Percentiles rank a stretch among this genome's conserved stretches.
phyloP scores from a whole-genome alignment of 2,113 vertebrate genomes.

The Dasyprocta punctata region DNA sequence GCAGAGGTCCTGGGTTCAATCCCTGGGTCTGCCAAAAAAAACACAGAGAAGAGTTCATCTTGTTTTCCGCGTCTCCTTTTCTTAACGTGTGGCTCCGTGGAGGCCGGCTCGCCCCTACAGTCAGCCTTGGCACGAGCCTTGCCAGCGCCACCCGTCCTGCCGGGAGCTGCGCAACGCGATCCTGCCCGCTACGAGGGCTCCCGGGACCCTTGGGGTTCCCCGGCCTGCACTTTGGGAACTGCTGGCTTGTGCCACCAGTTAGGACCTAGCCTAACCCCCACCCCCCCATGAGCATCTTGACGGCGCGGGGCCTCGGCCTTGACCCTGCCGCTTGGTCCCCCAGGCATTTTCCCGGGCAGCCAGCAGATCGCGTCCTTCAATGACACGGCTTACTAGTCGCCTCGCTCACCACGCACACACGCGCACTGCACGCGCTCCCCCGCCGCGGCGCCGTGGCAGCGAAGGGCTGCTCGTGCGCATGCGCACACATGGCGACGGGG shows the following conservation, averaged over 20 bases:
- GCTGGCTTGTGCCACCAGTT: too few species aligned
- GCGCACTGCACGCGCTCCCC: background rate
- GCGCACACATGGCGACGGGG: too few species aligned
- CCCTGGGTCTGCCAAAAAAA: background rate
- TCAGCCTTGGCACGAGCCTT: background rate
- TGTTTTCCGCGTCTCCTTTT: background rate
- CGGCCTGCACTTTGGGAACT: background rate
- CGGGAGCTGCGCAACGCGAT: too few species aligned
- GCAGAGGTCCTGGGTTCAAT: background rate
- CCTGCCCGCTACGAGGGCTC: background rate
- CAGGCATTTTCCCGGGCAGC: too few species aligned
- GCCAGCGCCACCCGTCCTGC: background rate
- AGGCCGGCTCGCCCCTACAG: background rate
- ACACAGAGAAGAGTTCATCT: background rate
- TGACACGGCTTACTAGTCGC: background rate
- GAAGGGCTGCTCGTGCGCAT: accelerated
- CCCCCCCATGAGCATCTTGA: too few species aligned
- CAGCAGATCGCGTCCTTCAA: background rate
- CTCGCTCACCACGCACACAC: background rate
- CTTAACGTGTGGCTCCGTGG: background rate
- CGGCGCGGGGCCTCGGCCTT: too few species aligned
- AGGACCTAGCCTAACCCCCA: too few species aligned
- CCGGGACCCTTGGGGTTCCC: background rate
- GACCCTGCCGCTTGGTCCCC: too few species aligned
- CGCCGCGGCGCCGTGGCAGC: background rate